These are phyloP conservation scores for Campylomormyrus numenius DNA, from an alignment of 2,113 vertebrate species.

Conservation along the genomic window DNA sequence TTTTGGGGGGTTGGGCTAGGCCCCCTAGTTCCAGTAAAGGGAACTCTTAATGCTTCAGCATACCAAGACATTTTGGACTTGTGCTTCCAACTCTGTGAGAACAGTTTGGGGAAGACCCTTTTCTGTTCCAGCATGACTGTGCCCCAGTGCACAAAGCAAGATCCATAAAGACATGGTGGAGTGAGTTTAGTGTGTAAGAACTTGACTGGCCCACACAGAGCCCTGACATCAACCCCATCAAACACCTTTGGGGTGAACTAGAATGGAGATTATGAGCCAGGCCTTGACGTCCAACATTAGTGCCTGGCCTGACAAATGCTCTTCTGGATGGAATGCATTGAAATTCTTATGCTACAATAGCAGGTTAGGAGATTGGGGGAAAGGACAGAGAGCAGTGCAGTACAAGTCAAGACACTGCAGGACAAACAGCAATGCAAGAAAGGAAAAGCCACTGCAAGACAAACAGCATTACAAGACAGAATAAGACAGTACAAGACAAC, in stretches of 20 bases:
- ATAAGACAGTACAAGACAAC: too few species aligned
- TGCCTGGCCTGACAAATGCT: too few species aligned
- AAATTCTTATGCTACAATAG: too few species aligned
- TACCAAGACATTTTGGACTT: neutral
- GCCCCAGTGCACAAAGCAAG: neutral
- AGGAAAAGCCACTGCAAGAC: too few species aligned
- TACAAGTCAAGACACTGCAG: too few species aligned
- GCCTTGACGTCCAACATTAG: too few species aligned
- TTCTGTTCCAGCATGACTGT: neutral
- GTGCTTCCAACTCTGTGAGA: neutral
- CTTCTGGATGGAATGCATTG: too few species aligned
- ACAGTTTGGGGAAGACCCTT: neutral
- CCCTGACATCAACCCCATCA: neutral
- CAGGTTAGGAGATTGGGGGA: too few species aligned
- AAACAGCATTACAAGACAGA: too few species aligned
- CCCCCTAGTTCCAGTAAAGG: neutral
- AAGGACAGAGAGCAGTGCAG: too few species aligned
- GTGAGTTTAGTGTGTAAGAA: neutral
- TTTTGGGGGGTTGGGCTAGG: neutral
- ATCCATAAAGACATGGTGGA: neutral
- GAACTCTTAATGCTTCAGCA: neutral
- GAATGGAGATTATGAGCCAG: neutral
- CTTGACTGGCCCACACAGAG: neutral
- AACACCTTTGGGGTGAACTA: neutral
- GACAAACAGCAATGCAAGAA: too few species aligned